Base-by-base conservation (phyloP, 2,888 invertebrate species). In the Eupithecia pulchellata region DNA sequence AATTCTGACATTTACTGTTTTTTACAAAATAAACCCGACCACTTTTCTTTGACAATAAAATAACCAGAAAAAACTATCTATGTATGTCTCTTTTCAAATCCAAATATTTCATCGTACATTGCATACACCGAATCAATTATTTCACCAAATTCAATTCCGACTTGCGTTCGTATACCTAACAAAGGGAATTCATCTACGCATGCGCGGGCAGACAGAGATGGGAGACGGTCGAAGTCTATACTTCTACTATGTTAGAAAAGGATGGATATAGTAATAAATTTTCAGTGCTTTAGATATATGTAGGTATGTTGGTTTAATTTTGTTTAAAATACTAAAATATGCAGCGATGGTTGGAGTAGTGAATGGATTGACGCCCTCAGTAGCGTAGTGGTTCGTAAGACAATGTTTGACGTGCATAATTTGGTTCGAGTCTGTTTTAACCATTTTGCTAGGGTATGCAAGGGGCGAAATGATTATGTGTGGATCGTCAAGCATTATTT, bases 181-280 rank as follows among this genome's bases (percentile, higher is more conserved):
- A 73, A 73, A 73, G 72, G 42, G 34, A 64, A 17, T 30, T 27
- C 39, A 17, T 25, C 13, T 14, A 64, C 72, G 72, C 72, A 64
- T 69, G 72, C 72, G 72, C 29, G 60, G 61, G 1, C 6, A 6
- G 69, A 73, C 5, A 39, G 69, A 69, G 69, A 73, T 4, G 2
- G n/a, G 57, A 58, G 17, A 67, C 73, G 75, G 73, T 77, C 71
- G 71, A 72, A 74, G 72, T 64, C 34, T 55, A 42, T 79, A 63
- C 36, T 4, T 3, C 2, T 0, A 4, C 1, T 30, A 17, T 0
- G 84, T 29, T 61, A 1, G 75, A 86, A 17, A 52, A 77, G 64
- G 85, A 85, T n/a, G 32, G 81, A 4, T 9, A 66, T 63, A 68
- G 79, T 79, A 81, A 86, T 88, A 87, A 87, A 88, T 86, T 86